phyloP scores from a whole-genome alignment of 1,140 invertebrate genomes.

The Uloborus diversus region DNA sequence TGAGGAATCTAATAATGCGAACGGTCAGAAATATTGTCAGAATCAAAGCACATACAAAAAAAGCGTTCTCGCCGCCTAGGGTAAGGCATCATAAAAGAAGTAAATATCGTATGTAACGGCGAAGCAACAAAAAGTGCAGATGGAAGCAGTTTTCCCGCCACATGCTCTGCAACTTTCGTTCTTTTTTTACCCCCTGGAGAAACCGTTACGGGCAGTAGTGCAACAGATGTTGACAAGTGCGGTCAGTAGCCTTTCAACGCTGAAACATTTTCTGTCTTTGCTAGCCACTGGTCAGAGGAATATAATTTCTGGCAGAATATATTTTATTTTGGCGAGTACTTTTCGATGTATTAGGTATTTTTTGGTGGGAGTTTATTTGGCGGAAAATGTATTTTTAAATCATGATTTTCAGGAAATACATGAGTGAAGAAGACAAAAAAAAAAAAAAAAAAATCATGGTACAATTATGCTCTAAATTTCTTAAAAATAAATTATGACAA shows the following conservation, averaged over 20 bases:
- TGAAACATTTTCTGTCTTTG: slow-evolving; percentile 14
- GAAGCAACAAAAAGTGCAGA: slow-evolving; percentile 13
- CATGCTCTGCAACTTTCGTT: background rate
- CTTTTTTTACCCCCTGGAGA: background rate
- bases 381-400: too few species aligned
- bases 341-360: background rate
- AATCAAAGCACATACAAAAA: too few species aligned
- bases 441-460: too few species aligned
- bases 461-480: too few species aligned
- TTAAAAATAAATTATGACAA: too few species aligned
- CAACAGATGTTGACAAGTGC: slow-evolving; percentile 54
- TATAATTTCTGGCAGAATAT: slow-evolving; percentile 29
- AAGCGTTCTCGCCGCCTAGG: too few species aligned
- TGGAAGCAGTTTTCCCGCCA: slow-evolving; percentile 13
- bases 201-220: slow-evolving; percentile 28
- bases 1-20: too few species aligned
- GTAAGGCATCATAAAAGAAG: slow-evolving; percentile 11
- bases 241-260: slow-evolving; percentile 40
- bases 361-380: too few species aligned
- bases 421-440: too few species aligned
- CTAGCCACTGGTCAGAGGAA: slow-evolving; percentile 44
- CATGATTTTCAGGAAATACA: too few species aligned
- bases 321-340: background rate
- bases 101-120: slow-evolving; percentile 10
- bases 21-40: too few species aligned